Evolutionary conservation across 2,888 invertebrate species (phyloP).

Genomic region (Cerastis leucographa): DNA sequence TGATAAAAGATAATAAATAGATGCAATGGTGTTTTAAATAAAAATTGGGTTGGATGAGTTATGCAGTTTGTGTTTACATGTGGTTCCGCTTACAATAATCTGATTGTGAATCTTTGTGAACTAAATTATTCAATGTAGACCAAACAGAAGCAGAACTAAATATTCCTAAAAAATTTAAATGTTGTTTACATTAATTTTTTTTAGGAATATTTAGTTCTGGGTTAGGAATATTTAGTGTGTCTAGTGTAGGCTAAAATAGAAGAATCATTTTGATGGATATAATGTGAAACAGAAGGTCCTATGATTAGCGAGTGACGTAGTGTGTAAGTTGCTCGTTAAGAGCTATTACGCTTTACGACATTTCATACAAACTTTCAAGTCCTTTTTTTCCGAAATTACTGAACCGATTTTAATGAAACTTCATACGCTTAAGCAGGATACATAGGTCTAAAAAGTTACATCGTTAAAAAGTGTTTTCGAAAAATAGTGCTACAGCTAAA

Average conservation of each 20-base stretch:
- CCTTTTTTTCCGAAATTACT: too few species aligned
- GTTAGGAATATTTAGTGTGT: too few species aligned
- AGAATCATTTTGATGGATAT: not conserved
- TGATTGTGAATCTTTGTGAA: not conserved
- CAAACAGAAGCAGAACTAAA: not conserved
- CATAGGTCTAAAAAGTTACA: too few species aligned
- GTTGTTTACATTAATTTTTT: too few species aligned
- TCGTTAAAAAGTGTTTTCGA: too few species aligned
- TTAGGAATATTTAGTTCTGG: too few species aligned
- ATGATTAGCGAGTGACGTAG: not conserved
- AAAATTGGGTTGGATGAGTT: slow-evolving; percentile 23
- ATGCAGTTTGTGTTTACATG: slow-evolving; percentile 8
- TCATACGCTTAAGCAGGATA: too few species aligned
- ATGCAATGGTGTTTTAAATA: slow-evolving; percentile 40
- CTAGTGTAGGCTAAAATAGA: not conserved
- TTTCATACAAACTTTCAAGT: too few species aligned
- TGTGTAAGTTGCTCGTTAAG: not conserved
- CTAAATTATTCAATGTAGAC: not conserved
- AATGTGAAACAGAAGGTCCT: not conserved
- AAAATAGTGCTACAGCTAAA: too few species aligned
- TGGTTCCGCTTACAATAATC: slow-evolving; percentile 28
- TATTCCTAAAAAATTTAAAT: too few species aligned
- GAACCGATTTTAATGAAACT: too few species aligned
- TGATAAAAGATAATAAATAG: slow-evolving; percentile 58
- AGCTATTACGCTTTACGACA: too few species aligned